A percentile compares a stretch with the other conserved stretches of the same genome.
These are phyloP conservation scores for Gastrophryne carolinensis DNA, from an alignment of 2,797 vertebrate species.

Conservation along the genomic window DNA sequence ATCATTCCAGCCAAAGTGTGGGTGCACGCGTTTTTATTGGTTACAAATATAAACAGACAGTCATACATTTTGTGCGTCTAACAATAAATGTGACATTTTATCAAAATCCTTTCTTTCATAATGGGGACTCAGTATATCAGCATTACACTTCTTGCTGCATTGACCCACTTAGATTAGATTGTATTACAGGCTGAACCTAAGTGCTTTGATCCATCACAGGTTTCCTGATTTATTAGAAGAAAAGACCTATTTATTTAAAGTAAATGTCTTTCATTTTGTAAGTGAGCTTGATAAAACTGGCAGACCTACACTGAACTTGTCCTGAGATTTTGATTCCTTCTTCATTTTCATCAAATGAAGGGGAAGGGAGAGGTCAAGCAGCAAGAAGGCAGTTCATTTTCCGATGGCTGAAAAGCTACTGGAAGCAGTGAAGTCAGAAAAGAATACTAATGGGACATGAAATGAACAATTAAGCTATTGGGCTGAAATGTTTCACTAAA, in stretches of 20 bases:
- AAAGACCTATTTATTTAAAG: slow-evolving; percentile 18
- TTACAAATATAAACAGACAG: no score
- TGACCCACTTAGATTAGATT: slow-evolving; percentile 5
- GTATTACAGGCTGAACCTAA: slow-evolving; percentile 3
- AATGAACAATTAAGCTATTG: slow-evolving; percentile 30
- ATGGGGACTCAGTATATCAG: background rate
- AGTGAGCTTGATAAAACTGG: slow-evolving; percentile 20
- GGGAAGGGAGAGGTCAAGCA: slow-evolving; percentile 7
- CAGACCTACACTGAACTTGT: slow-evolving; percentile 14
- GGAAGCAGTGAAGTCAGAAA: background rate
- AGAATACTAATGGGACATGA: slow-evolving; percentile 8
- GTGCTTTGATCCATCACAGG: background rate
- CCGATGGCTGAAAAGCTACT: slow-evolving; percentile 9
- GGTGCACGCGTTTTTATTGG: no score
- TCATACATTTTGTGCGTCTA: no score
- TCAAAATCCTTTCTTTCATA: background rate
- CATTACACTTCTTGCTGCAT: background rate
- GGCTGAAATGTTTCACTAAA: slow-evolving; percentile 21
- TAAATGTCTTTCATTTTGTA: slow-evolving; percentile 27
- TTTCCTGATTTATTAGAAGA: background rate
- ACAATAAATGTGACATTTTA: background rate
- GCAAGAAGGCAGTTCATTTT: slow-evolving; percentile 11
- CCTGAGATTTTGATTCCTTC: background rate
- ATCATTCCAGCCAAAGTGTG: no score
- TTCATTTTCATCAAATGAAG: slow-evolving; percentile 19